Conservation (phyloP, 2,113 vertebrate genomes). For the Cygnus buccinator region DNA sequence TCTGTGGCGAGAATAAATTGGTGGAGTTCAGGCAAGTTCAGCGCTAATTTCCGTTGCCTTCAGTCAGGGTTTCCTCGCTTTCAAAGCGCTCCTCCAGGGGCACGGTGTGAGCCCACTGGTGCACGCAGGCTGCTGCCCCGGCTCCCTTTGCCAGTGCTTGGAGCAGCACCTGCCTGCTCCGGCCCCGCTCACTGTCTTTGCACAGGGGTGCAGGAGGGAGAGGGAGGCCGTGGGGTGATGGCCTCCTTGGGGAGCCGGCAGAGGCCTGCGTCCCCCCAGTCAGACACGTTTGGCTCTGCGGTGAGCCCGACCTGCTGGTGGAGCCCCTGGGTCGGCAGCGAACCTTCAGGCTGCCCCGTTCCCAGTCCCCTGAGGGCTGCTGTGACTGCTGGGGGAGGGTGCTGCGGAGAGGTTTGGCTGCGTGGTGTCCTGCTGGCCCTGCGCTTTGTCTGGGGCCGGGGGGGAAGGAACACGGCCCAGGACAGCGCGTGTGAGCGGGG, state of each 20-base stretch:
- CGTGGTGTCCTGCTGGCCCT: background rate
- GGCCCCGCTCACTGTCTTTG: background rate
- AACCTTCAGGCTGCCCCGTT: background rate
- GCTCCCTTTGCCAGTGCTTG: no score
- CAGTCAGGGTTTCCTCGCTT: accelerated
- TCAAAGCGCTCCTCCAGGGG: background rate
- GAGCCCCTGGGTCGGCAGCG: background rate
- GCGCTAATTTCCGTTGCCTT: background rate
- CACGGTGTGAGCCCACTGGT: accelerated
- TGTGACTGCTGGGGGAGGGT: background rate
- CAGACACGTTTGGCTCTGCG: background rate
- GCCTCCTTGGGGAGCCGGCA: background rate
- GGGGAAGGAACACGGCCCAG: background rate
- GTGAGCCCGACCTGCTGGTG: background rate
- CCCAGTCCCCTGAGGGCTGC: background rate
- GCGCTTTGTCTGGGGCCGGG: accelerated
- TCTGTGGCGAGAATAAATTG: background rate
- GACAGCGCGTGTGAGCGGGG: background rate
- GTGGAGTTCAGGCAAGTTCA: background rate
- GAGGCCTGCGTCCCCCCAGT: background rate
- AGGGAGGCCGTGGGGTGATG: background rate
- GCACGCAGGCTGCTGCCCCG: background rate
- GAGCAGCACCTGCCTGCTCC: no score
- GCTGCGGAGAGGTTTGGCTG: background rate
- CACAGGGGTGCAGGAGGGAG: background rate